phyloP scores from a whole-genome alignment of 2,797 vertebrate genomes.

The Peromyscus eremicus region DNA sequence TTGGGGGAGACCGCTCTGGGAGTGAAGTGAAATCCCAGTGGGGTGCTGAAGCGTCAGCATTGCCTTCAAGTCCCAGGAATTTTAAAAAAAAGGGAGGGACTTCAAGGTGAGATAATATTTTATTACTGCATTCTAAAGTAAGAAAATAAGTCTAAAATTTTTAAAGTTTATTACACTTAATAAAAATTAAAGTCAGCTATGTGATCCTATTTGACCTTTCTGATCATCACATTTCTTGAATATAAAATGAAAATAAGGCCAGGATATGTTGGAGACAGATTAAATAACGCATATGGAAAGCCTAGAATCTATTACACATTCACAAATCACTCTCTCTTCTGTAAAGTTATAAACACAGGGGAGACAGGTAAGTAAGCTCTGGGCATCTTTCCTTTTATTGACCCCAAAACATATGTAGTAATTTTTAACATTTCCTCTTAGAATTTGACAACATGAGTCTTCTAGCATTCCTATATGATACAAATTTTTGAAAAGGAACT shows the following conservation, averaged over 20 bases:
- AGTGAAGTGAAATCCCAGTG: not conserved
- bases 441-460: not conserved
- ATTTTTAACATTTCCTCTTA: conserved; percentile 41
- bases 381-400: not conserved
- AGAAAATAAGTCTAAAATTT: not conserved
- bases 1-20: not conserved
- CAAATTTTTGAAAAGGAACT: not conserved
- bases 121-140: conserved; percentile 29
- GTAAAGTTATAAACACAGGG: not conserved
- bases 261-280: not conserved
- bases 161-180: not conserved
- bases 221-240: conserved; percentile 56
- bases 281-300: not conserved
- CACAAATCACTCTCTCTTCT: not conserved
- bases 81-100: not conserved
- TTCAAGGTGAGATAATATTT: conserved; percentile 36
- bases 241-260: conserved; percentile 43
- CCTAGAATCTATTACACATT: not conserved
- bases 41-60: not conserved
- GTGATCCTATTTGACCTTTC: conserved; percentile 28
- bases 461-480: conserved; percentile 22
- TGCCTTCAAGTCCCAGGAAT: not conserved
- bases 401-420: not conserved
- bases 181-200: not conserved
- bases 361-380: not conserved